Evolutionary conservation across 92 coral and sea anemone species (phyloP).

Genomic region (Porites divaricata): DNA sequence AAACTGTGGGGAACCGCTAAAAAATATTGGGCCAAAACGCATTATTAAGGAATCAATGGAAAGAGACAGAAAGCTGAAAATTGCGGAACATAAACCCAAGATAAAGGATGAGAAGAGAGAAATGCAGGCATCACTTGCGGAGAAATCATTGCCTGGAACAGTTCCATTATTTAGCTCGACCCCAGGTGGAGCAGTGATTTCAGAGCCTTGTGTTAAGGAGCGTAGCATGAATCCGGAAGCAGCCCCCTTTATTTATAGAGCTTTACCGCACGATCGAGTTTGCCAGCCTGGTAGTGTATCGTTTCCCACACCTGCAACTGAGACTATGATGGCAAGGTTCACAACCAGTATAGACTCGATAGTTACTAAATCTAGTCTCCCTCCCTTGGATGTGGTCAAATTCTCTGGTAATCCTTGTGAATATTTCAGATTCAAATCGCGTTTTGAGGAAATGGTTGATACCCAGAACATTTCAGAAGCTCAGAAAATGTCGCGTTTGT

Average conservation of each 20-base stretch:
- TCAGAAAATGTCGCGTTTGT: constrained; percentile 34
- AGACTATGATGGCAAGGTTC: too few relatives aligned
- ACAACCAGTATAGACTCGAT: too few relatives aligned
- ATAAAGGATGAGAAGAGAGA: background rate
- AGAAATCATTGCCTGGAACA: background rate
- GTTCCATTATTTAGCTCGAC: background rate
- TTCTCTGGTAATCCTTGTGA: constrained; percentile 55
- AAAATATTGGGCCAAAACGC: too few relatives aligned
- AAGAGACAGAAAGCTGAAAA: too few relatives aligned
- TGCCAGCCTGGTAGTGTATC: too few relatives aligned
- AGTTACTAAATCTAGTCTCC: constrained; percentile 6
- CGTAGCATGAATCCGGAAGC: background rate
- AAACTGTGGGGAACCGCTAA: background rate
- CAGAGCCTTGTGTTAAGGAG: background rate
- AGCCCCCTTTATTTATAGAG: background rate
- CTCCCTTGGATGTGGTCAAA: constrained; percentile 53
- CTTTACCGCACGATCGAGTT: too few relatives aligned
- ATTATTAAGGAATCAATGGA: too few relatives aligned
- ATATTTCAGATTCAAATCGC: constrained; percentile 11
- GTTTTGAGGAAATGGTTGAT: constrained; percentile 48
- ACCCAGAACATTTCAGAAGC: constrained; percentile 53
- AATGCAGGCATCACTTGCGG: too few relatives aligned
- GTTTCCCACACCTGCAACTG: too few relatives aligned
- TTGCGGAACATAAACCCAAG: background rate
- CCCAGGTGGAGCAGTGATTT: background rate